Percentiles rank a stretch among this genome's conserved stretches.
Evolutionary conservation across 2,113 vertebrate species (phyloP).

Genomic region (Scomber japonicus): DNA sequence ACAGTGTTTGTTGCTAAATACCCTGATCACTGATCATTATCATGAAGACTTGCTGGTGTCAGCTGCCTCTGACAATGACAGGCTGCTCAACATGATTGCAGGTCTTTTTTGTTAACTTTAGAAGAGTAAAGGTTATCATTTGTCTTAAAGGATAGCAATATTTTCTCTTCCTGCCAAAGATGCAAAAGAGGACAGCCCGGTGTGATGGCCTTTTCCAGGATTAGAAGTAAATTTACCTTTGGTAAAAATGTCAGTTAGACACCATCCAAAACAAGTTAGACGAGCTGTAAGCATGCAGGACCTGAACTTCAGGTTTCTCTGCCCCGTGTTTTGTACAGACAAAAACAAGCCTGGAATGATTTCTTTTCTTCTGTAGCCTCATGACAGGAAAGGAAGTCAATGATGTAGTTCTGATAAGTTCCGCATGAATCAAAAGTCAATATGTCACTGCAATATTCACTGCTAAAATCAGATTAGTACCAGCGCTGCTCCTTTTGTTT

Average conservation of each 20-base stretch:
- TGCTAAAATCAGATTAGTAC: too few species aligned
- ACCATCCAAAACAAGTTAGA: constrained; percentile 49
- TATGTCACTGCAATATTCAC: too few species aligned
- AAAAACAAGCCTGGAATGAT: constrained; percentile 33
- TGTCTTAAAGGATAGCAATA: too few species aligned
- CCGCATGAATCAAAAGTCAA: not conserved
- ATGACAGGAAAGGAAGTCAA: constrained; percentile 12
- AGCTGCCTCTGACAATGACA: constrained; percentile 18
- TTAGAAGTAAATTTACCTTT: not conserved
- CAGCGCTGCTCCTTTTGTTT: too few species aligned
- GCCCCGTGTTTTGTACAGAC: constrained; percentile 3
- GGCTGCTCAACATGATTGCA: not conserved
- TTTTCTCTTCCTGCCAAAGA: not conserved
- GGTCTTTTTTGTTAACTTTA: not conserved
- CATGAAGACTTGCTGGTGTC: constrained; percentile 11
- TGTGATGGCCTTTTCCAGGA: not conserved
- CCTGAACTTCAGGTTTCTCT: constrained; percentile 67
- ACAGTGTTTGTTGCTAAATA: not conserved
- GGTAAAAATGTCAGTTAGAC: constrained; percentile 34
- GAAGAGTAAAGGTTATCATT: too few species aligned
- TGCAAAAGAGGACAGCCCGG: not conserved
- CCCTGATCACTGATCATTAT: constrained; percentile 15
- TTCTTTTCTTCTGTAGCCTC: not conserved
- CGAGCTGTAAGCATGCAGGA: constrained; percentile 45
- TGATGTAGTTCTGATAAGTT: not conserved